Evolutionary conservation across 2,113 vertebrate genomes (phyloP), one percentile per base, ranked within the genome.

Genomic region (Lepus europaeus): DNA sequence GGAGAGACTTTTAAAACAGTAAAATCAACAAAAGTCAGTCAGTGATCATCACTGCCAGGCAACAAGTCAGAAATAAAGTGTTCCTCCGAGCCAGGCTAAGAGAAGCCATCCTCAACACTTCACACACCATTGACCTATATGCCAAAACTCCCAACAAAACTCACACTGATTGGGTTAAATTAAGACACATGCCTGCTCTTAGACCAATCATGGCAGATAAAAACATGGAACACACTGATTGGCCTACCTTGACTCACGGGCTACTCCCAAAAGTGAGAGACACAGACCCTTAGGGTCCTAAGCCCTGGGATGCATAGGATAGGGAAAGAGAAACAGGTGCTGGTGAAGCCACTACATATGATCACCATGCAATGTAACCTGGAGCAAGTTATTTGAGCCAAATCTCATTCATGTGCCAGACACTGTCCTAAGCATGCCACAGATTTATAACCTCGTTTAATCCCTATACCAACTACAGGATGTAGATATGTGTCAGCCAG

Each of bases 1-100:
- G 10, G 31, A 69, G 68, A 92, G 45, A 78, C 81, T 78, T 68
- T 96, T 66, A 27, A 87, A 81, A 53, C 27, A 85, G 72, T 89
- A 77, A 87, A 66, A 80, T 16, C 29, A 10, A 84, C 2, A 5
- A 82, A 78, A 53, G 4, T 64, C 2, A 4, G 12, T 39, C 29
- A 11, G 1, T 31, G 80, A 45, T 66, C 64, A 69, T 63, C 72
- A 51, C 33, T 7, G 78, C 19, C 23, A 45, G 8, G 36, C 0
- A 51, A 25, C 33, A 73, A n/a, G 31, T 73, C 49, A 85, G 33
- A 23, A 69, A 92, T 51, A 36, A 86, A 92, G 80, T 72, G 22
- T 5, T 64, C 63, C 70, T 74, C 3, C 12, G 16, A 49, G 33
- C 12, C 2, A 84, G 10, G 13, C 19, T 45, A 77, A 36, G 31